Conservation (phyloP, 2,888 invertebrate species). For the Dorcus parallelipipedus region DNA sequence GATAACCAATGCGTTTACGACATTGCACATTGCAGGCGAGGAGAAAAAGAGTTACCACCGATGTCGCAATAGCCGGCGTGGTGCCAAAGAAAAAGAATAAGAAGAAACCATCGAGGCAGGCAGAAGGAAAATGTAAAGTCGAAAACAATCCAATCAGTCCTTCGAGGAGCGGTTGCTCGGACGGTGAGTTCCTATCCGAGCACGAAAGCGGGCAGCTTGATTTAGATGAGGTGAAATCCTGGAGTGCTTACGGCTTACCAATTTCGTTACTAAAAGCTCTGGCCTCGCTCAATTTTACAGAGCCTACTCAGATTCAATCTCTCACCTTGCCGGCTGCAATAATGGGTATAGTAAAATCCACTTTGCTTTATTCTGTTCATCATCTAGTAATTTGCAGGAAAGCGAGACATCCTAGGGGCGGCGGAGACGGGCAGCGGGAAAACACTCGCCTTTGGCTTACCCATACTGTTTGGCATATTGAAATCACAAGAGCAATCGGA, state of each 20-base stretch:
- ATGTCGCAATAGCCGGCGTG: too few species aligned
- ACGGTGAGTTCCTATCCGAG: not conserved
- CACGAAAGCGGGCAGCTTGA: not conserved
- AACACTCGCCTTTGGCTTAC: conserved; percentile 95
- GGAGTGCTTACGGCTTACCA: conserved; percentile 70
- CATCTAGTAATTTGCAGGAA: conserved; percentile 47
- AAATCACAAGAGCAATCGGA: conserved; percentile 44
- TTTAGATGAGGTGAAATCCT: conserved; percentile 52
- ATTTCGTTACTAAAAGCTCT: conserved; percentile 69
- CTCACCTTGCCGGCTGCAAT: conserved; percentile 79
- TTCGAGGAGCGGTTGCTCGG: conserved; percentile 6
- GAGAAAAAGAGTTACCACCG: too few species aligned
- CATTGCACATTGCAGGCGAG: too few species aligned
- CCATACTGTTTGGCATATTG: conserved; percentile 83
- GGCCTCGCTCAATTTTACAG: conserved; percentile 68
- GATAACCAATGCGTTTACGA: too few species aligned
- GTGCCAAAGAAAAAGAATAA: conserved; percentile 14
- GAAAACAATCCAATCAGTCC: conserved; percentile 4
- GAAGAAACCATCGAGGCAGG: not conserved
- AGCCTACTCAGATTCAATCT: conserved; percentile 88
- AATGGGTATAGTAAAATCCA: conserved; percentile 55
- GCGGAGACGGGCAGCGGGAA: conserved; percentile 99
- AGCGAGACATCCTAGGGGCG: conserved; percentile 93
- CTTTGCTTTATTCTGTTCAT: too few species aligned
- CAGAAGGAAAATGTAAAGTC: conserved; percentile 3